These are phyloP conservation scores for Altica lythri DNA, from an alignment of 2,888 invertebrate genomes.

Conservation along the genomic window DNA sequence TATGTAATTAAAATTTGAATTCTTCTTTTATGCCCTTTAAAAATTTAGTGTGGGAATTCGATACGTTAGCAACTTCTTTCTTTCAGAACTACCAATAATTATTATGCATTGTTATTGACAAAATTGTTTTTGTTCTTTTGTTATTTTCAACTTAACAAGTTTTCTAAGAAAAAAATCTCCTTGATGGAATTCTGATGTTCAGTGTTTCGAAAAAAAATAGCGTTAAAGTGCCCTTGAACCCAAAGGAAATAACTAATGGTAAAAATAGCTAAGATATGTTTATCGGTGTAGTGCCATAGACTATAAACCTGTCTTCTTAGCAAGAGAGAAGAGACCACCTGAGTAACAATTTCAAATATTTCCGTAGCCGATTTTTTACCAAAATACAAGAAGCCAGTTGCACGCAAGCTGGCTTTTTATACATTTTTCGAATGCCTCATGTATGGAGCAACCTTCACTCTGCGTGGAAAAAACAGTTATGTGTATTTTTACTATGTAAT, in stretches of 20 bases:
- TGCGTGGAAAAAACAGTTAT: conserved; percentile 22
- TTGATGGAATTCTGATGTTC: neutral
- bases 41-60: too few relatives aligned
- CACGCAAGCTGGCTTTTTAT: conserved; percentile 19
- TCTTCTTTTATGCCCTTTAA: too few relatives aligned
- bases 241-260: conserved; percentile 17
- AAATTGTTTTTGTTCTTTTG: too few relatives aligned
- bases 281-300: conserved; percentile 8
- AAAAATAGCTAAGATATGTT: conserved; percentile 17
- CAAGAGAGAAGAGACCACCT: conserved; percentile 18
- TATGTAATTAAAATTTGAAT: too few relatives aligned
- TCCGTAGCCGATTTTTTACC: conserved; percentile 19
- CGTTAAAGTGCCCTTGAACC: conserved; percentile 16
- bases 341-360: conserved; percentile 22
- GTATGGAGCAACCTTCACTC: conserved; percentile 26
- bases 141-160: too few relatives aligned
- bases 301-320: conserved; percentile 21
- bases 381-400: conserved; percentile 18
- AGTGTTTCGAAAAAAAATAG: conserved; percentile 1
- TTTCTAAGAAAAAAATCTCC: too few relatives aligned
- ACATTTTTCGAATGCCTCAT: conserved; percentile 23
- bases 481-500: conserved; percentile 22
- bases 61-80: too few relatives aligned
- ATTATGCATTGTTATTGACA: too few relatives aligned
- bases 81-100: too few relatives aligned